Percentiles rank a stretch among this genome's conserved stretches.
These are phyloP conservation scores for Protobothrops mucrosquamatus DNA, from an alignment of 2,113 vertebrate species.

Conservation along the genomic window DNA sequence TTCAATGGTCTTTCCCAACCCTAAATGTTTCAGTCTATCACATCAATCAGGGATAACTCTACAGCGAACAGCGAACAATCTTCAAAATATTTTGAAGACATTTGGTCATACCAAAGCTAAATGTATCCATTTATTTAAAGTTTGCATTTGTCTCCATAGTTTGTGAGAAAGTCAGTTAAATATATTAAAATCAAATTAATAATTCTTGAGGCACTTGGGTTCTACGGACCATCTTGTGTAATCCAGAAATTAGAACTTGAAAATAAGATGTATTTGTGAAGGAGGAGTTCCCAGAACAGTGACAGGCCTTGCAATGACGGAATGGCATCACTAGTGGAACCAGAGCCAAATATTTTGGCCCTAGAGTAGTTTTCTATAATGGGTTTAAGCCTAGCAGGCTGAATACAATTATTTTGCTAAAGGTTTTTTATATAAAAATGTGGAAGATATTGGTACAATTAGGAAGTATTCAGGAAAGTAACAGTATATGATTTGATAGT, in stretches of 20 bases:
- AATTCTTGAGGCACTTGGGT: background rate
- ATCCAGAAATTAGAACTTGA: background rate
- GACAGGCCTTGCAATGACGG: background rate
- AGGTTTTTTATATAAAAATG: too few species aligned
- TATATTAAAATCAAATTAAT: background rate
- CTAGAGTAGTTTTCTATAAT: background rate
- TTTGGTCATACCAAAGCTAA: background rate
- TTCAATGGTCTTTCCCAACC: background rate
- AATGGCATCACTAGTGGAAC: background rate
- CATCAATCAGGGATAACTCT: background rate
- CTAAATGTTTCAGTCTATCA: background rate
- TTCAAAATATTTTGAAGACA: background rate
- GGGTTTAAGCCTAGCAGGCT: background rate
- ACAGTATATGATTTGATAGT: background rate
- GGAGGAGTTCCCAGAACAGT: background rate
- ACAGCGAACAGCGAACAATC: background rate
- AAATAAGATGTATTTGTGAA: background rate
- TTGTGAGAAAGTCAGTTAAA: background rate
- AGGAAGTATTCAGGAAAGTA: background rate
- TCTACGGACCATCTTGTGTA: background rate
- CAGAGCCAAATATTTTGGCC: background rate
- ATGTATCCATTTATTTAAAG: background rate
- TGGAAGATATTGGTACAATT: background rate
- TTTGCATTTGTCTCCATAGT: background rate
- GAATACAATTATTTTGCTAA: too few species aligned